These are phyloP conservation scores for Chaenocephalus aceratus DNA, from an alignment of 2,113 vertebrate species.

Conservation along the genomic window DNA sequence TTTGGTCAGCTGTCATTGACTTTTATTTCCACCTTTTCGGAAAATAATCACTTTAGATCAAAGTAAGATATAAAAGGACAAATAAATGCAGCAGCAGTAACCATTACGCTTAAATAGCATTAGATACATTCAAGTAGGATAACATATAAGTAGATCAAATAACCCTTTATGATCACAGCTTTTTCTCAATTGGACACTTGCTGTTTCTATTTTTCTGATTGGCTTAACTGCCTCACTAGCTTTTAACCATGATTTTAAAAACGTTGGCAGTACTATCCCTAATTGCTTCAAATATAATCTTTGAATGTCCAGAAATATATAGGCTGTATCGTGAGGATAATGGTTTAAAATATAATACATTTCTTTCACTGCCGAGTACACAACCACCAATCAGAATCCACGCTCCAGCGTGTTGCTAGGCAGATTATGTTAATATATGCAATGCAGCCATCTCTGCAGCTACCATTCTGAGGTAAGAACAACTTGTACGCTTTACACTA, in stretches of 20 bases:
- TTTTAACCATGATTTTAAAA: background rate
- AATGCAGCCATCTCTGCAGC: constrained; percentile 89
- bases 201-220: constrained; percentile 63
- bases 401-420: constrained; percentile 83
- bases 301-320: fast-evolving
- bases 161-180: background rate
- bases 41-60: background rate
- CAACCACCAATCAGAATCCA: constrained; percentile 73
- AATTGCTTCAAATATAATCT: no score
- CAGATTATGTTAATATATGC: constrained; percentile 91
- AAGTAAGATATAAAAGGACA: background rate
- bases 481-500: constrained; percentile 82
- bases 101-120: background rate
- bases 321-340: background rate
- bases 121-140: background rate
- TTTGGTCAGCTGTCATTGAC: no score
- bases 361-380: background rate
- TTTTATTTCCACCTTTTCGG: background rate
- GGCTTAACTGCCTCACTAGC: constrained; percentile 22
- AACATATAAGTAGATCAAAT: background rate
- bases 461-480: constrained; percentile 95
- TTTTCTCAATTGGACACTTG: constrained; percentile 46
- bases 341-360: background rate
- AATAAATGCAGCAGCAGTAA: no score
- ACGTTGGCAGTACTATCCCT: fast-evolving